phyloP scores from a whole-genome alignment of 2,113 vertebrate species.

The Dromas ardeola region DNA sequence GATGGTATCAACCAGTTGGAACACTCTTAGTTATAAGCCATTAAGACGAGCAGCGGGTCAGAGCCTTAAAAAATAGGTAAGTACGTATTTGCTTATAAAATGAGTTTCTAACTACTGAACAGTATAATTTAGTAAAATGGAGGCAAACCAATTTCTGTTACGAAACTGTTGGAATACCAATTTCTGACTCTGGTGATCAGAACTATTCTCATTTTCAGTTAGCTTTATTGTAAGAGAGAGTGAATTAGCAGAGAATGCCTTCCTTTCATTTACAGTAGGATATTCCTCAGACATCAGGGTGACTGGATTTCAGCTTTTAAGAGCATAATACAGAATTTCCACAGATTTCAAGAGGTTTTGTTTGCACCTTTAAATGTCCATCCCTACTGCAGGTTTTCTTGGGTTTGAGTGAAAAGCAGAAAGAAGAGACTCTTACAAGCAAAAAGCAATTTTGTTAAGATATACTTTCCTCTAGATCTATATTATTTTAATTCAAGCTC shows the following conservation, averaged over 20 bases:
- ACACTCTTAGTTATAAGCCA: not conserved
- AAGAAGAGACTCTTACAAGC: not conserved
- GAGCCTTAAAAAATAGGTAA: constrained; percentile 37
- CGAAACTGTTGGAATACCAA: constrained; percentile 47
- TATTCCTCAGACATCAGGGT: not conserved
- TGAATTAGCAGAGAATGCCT: not conserved
- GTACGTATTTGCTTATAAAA: constrained; percentile 14
- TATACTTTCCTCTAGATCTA: not conserved
- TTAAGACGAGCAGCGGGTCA: not conserved
- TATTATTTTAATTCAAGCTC: not conserved
- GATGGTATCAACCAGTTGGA: constrained; percentile 19
- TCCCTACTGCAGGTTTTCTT: not conserved
- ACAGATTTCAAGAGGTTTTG: not conserved
- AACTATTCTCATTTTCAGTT: constrained; percentile 43
- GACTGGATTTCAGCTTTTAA: not conserved
- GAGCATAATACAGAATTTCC: not conserved
- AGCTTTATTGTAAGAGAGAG: not conserved
- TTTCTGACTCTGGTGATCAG: constrained; percentile 47
- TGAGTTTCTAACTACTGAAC: constrained; percentile 43
- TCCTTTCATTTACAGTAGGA: not conserved
- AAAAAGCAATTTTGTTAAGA: not conserved
- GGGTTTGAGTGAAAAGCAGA: not conserved
- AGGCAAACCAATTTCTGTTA: constrained; percentile 36
- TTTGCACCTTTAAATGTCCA: not conserved
- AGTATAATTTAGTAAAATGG: constrained; percentile 51